Base-by-base conservation (phyloP, 2,888 invertebrate genomes). In the Elysia crispata region DNA sequence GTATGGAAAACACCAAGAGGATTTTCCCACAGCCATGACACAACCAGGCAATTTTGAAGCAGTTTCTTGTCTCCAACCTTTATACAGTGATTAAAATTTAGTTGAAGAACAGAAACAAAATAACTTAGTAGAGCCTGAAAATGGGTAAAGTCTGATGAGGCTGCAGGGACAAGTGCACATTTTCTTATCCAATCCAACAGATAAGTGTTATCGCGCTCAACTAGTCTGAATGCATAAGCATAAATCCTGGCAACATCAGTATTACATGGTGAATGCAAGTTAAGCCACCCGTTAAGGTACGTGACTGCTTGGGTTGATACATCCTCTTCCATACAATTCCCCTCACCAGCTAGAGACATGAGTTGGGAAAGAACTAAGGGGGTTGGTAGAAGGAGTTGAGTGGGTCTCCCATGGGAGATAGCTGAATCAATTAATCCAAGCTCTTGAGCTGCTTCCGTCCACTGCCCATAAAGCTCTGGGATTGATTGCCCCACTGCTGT, bases 1-100 rank as follows among this genome's bases (percentile, higher is more conserved):
- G 86, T 86, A 57, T 85, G 76, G 31, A 79, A 82, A 41, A 86
- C 74, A 33, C 84, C 84, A 50, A 83, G 85, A 1, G 84, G 79
- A 18, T 84, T 80, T 1, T 84, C 81, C 89, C 89, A 89, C 33
- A 89, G 72, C 67, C 86, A 83, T 70, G 84, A 80, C 25, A 86
- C 69, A 23, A 88, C 23, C 83, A 89, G 73, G 70, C 83, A 82
- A n/a, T 64, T 75, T 25, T 76, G 33, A 28, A 76, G 13, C 0
- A 30, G n/a, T 50, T n/a, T 20, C 62, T 62, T 60, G 1, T 77
- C 31, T 31, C 41, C 73, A 75, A 67, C 80, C 25, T 76, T 57
- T 1, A 83, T 49, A 66, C 69, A 76, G 64, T 69, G 73, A 6
- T 77, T 49, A 31, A 83, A 85, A 54, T 85, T 82, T 23, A 82